Conservation (phyloP, 2,113 vertebrate genomes). For the Anolis sagrei region DNA sequence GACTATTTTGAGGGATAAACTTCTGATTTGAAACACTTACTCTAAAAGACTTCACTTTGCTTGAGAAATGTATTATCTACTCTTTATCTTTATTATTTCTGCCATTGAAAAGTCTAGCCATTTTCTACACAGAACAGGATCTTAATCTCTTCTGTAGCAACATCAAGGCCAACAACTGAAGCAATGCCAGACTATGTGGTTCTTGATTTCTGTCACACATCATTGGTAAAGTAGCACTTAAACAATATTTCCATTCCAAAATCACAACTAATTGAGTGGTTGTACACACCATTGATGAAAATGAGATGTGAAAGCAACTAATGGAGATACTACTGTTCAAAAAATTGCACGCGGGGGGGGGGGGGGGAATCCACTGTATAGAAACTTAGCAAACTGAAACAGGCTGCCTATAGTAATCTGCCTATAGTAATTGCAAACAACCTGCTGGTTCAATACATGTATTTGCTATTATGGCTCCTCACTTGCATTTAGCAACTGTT, state of each 20-base stretch:
- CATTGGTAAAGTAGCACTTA: background rate
- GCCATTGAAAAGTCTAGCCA: background rate
- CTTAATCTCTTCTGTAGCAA: background rate
- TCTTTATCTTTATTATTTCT: background rate
- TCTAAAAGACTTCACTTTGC: background rate
- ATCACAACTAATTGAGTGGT: background rate
- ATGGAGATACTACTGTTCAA: background rate
- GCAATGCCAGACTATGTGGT: background rate
- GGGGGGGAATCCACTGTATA: background rate
- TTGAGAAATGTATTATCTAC: background rate
- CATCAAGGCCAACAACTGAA: background rate
- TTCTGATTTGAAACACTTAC: background rate
- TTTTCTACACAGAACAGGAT: background rate
- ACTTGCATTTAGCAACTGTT: conserved; percentile 59
- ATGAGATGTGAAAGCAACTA: background rate
- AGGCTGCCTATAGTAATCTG: background rate
- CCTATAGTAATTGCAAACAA: rapidly evolving
- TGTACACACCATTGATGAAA: background rate
- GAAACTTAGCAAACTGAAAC: conserved; percentile 41
- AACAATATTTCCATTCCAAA: background rate
- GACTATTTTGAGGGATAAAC: background rate
- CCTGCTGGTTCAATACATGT: conserved; percentile 42
- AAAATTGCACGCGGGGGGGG: conserved; percentile 17
- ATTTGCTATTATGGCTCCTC: conserved; percentile 41
- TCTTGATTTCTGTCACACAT: background rate